These are phyloP conservation scores for Paralichthys olivaceus DNA, from an alignment of 2,113 vertebrate genomes.

Conservation along the genomic window DNA sequence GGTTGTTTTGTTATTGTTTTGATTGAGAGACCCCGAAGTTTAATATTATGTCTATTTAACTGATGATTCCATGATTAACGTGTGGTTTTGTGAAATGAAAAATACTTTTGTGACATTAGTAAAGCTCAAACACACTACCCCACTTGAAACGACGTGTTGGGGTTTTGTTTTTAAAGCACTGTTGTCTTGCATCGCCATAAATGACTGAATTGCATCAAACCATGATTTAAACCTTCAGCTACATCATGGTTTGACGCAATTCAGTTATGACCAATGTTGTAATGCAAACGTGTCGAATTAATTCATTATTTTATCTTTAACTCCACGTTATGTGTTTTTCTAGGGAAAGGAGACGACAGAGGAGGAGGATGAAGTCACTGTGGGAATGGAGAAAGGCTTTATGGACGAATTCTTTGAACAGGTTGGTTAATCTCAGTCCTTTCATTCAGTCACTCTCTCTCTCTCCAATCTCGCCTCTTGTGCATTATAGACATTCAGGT, in stretches of 20 bases:
- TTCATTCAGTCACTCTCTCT: neutral
- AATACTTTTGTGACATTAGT: too few species aligned
- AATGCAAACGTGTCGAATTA: neutral
- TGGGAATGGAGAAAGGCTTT: conserved; percentile 91
- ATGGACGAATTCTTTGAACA: conserved; percentile 97
- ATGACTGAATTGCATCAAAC: too few species aligned
- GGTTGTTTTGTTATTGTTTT: too few species aligned
- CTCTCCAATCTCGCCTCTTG: neutral
- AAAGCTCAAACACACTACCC: too few species aligned
- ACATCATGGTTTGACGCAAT: neutral
- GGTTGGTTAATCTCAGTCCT: conserved; percentile 74
- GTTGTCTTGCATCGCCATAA: too few species aligned
- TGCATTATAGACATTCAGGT: neutral
- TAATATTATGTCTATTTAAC: too few species aligned
- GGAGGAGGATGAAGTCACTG: conserved; percentile 90
- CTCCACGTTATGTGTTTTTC: conserved; percentile 39
- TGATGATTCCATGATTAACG: too few species aligned
- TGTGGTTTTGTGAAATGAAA: too few species aligned
- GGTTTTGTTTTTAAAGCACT: too few species aligned
- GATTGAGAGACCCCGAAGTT: too few species aligned
- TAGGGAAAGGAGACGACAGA: conserved; percentile 88
- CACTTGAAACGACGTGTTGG: too few species aligned
- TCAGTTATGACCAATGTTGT: neutral
- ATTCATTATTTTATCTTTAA: neutral
- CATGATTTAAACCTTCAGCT: too few species aligned